phyloP scores from a whole-genome alignment of 2,888 invertebrate genomes.

The Melanargia galathea region DNA sequence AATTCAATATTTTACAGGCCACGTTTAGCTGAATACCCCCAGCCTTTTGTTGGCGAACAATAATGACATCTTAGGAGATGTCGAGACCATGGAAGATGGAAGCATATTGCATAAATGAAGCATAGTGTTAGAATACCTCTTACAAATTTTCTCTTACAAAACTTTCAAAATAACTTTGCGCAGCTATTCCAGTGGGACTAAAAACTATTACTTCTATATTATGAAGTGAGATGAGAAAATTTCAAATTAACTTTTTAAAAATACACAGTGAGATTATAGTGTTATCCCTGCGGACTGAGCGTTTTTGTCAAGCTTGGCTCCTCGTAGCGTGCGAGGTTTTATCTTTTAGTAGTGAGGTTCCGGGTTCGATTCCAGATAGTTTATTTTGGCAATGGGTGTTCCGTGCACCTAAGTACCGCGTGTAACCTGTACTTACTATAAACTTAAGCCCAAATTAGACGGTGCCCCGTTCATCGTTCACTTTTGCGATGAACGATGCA shows the following conservation, averaged over 20 bases:
- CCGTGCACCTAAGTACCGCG: too few species aligned
- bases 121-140: too few species aligned
- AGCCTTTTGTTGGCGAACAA: conserved; percentile 41
- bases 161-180: not conserved
- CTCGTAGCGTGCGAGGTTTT: not conserved
- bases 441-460: too few species aligned
- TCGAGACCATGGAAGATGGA: too few species aligned
- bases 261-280: not conserved
- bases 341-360: too few species aligned
- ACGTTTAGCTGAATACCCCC: conserved; percentile 44
- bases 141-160: not conserved
- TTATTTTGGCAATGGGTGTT: too few species aligned
- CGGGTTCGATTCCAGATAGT: too few species aligned
- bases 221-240: conserved; percentile 5
- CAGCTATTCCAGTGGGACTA: not conserved
- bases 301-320: not conserved
- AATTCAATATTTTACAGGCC: conserved; percentile 49
- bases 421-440: too few species aligned
- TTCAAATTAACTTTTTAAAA: conserved; percentile 8
- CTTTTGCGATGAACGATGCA: too few species aligned
- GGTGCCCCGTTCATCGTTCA: too few species aligned
- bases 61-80: conserved; percentile 12
- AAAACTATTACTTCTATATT: conserved; percentile 14
- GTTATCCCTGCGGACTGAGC: not conserved
- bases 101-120: not conserved